Evolutionary conservation across 2,888 invertebrate species (phyloP).

Genomic region (Epicampocera succincta): DNA sequence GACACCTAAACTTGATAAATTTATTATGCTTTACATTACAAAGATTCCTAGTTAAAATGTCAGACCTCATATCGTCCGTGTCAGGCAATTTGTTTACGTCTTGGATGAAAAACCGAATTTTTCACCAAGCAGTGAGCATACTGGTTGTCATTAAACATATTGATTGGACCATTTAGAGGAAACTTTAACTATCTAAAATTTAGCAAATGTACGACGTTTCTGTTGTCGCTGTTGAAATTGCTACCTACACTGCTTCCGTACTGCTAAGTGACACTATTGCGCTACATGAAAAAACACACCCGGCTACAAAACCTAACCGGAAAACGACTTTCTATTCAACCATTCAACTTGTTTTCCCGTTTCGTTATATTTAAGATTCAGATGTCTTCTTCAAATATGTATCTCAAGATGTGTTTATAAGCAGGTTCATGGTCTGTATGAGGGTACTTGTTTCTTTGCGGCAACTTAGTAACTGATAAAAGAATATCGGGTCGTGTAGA

Average conservation of each 20-base stretch:
- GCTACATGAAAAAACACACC: constrained; percentile 57
- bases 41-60: constrained; percentile 20
- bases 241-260: not conserved
- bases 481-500: constrained; percentile 63
- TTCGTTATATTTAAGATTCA: constrained; percentile 36
- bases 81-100: constrained; percentile 29
- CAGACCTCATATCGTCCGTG: constrained; percentile 17
- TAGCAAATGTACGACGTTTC: not conserved
- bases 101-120: constrained; percentile 16
- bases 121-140: constrained; percentile 11
- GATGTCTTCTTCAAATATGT: constrained; percentile 36
- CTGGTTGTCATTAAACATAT: constrained; percentile 9
- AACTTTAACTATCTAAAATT: constrained; percentile 3
- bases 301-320: constrained; percentile 56
- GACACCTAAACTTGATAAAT: constrained; percentile 22
- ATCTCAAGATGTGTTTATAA: constrained; percentile 56
- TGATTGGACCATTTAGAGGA: constrained; percentile 13
- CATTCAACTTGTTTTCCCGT: constrained; percentile 44
- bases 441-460: constrained; percentile 58
- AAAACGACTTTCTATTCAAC: constrained; percentile 60
- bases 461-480: constrained; percentile 59
- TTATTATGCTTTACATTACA: constrained; percentile 24
- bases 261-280: constrained; percentile 40
- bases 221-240: not conserved
- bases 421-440: constrained; percentile 58